Percentiles rank a stretch among this genome's conserved stretches.
These are phyloP conservation scores for Lysandra bellargus DNA, from an alignment of 2,888 invertebrate genomes.

Conservation along the genomic window DNA sequence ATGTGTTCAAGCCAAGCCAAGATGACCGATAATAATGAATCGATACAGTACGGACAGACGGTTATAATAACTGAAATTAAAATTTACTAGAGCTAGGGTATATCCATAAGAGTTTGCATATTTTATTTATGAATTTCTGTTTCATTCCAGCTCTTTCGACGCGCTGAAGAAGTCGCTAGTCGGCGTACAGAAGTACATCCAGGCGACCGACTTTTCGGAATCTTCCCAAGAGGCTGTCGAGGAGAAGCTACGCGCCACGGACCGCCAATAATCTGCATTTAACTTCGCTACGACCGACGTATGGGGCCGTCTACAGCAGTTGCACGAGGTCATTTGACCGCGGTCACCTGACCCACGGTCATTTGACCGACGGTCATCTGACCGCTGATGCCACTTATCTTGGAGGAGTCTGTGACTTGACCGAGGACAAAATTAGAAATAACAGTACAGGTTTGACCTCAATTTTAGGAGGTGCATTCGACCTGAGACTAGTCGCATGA, in stretches of 20 bases:
- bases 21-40: no score
- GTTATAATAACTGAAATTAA: no score
- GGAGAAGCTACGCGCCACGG: slow-evolving; percentile 95
- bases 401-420: neutral
- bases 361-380: neutral
- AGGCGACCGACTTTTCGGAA: slow-evolving; percentile 97
- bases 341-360: neutral
- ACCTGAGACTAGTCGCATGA: slow-evolving; percentile 1
- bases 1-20: no score
- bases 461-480: neutral
- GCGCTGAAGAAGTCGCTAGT: slow-evolving; percentile 98
- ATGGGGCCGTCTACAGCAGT: slow-evolving; percentile 36
- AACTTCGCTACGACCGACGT: slow-evolving; percentile 51
- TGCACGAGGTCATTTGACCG: slow-evolving; percentile 25
- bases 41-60: no score
- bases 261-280: slow-evolving; percentile 88
- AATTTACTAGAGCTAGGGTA: no score
- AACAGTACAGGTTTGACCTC: slow-evolving; percentile 16
- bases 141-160: slow-evolving; percentile 91
- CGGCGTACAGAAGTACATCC: slow-evolving; percentile 98
- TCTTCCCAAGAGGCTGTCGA: slow-evolving; percentile 96
- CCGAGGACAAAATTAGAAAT: neutral
- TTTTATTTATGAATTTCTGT: no score
- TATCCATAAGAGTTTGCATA: no score
- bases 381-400: slow-evolving; percentile 1